These are phyloP conservation scores for Setipinna tenuifilis DNA, from an alignment of 2,797 vertebrate species.

Conservation along the genomic window DNA sequence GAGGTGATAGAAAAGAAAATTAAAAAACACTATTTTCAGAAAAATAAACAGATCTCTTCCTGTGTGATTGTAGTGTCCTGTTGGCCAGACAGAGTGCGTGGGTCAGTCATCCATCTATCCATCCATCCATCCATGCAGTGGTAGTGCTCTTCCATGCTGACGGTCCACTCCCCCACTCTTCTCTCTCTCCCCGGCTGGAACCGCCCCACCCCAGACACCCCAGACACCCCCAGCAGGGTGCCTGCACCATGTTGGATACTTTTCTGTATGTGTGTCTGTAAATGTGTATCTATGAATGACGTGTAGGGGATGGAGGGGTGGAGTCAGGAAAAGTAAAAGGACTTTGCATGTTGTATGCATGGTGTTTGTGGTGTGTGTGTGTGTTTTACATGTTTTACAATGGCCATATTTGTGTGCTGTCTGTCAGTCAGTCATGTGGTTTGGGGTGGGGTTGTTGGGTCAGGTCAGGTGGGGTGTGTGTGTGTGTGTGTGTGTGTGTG, in stretches of 20 bases:
- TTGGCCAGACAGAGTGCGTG: not conserved
- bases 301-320: not conserved
- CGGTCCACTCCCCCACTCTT: not conserved
- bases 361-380: not conserved
- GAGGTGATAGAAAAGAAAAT: slow-evolving; percentile 13
- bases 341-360: not conserved
- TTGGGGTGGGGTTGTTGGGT: not conserved
- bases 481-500: slow-evolving; percentile 40
- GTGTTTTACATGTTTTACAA: not conserved
- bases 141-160: not conserved
- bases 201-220: not conserved
- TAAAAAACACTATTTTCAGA: slow-evolving; percentile 20
- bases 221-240: not conserved
- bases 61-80: slow-evolving; percentile 16
- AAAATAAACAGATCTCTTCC: slow-evolving; percentile 31
- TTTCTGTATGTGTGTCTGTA: not conserved
- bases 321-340: no score
- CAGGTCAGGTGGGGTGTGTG: not conserved
- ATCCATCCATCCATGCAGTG: not conserved
- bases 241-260: not conserved
- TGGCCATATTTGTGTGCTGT: slow-evolving; percentile 2
- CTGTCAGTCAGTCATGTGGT: not conserved
- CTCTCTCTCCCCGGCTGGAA: not conserved
- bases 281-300: not conserved
- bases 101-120: slow-evolving; percentile 28